Conservation (phyloP, 2,113 vertebrate species). For the Genyomyrus donnyi region DNA sequence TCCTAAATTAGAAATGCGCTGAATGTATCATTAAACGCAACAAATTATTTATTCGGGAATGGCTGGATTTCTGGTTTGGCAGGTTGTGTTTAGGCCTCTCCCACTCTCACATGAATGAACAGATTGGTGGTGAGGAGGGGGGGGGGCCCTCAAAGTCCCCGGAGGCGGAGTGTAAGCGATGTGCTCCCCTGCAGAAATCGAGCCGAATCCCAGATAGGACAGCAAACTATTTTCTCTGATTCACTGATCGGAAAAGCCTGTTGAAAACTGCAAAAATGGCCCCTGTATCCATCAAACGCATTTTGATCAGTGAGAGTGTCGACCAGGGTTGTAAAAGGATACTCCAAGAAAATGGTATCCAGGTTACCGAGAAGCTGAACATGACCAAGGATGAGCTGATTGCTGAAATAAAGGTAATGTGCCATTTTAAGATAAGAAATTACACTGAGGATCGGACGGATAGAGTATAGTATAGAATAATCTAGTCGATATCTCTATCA, state of each 20-base stretch:
- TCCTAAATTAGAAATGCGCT: background rate
- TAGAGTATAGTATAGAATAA: background rate
- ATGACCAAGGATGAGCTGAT: conserved; percentile 77
- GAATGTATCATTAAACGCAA: background rate
- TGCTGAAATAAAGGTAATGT: conserved; percentile 75
- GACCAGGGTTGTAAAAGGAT: conserved; percentile 80
- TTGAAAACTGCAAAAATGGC: conserved; percentile 56
- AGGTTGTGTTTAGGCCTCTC: background rate
- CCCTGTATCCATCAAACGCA: conserved; percentile 61
- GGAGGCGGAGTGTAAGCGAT: background rate
- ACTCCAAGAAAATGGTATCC: conserved; percentile 76
- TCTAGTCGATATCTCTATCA: background rate
- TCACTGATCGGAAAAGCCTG: conserved; percentile 9
- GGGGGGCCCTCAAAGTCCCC: background rate
- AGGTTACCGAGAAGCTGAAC: conserved; percentile 75
- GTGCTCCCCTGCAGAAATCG: background rate
- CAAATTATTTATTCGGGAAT: background rate
- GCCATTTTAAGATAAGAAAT: background rate
- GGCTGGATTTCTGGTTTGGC: background rate
- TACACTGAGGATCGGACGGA: background rate
- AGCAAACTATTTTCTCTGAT: background rate
- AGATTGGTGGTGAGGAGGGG: background rate
- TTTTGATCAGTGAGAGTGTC: conserved; percentile 86
- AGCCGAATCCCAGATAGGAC: background rate
- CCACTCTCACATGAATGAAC: background rate